A percentile compares a stretch with the other conserved stretches of the same genome.
These are phyloP conservation scores for Procambarus virginalis DNA, from an alignment of 1,140 invertebrate species.

Conservation along the genomic window DNA sequence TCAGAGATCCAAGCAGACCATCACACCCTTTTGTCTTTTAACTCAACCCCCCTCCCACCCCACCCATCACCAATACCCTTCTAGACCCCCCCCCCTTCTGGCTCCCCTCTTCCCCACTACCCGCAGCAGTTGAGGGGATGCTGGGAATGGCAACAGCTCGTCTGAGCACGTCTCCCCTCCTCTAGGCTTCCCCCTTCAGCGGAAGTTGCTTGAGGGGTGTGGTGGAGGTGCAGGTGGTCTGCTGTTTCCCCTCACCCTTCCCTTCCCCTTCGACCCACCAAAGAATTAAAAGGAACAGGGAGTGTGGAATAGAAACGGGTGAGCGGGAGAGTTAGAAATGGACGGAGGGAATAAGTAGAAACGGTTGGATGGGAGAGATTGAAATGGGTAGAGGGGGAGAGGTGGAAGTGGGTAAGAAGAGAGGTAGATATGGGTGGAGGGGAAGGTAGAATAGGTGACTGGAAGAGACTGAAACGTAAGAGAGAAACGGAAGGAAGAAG, in stretches of 20 bases:
- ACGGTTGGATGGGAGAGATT: too few species aligned
- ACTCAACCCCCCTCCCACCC: not conserved
- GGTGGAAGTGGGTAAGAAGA: too few species aligned
- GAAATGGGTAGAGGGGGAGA: too few species aligned
- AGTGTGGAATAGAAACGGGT: too few species aligned
- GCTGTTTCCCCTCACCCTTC: not conserved
- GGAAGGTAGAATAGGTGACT: too few species aligned
- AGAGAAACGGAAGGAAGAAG: not conserved
- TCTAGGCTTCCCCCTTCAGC: not conserved
- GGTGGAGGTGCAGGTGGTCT: not conserved
- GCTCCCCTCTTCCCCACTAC: not conserved
- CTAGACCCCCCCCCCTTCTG: not conserved
- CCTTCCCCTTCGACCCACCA: not conserved
- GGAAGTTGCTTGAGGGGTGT: constrained; percentile 1
- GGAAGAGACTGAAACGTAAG: too few species aligned
- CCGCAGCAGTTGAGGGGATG: not conserved
- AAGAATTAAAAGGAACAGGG: not conserved
- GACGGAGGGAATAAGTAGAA: too few species aligned
- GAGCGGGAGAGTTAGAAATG: too few species aligned
- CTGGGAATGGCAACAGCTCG: not conserved
- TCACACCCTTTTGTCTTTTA: not conserved
- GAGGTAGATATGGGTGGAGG: too few species aligned
- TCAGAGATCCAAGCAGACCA: not conserved
- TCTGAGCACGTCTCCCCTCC: not conserved
- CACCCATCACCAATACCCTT: not conserved